These are phyloP conservation scores for Sycophaga agraensis DNA, from an alignment of 1,140 invertebrate species.

Conservation along the genomic window DNA sequence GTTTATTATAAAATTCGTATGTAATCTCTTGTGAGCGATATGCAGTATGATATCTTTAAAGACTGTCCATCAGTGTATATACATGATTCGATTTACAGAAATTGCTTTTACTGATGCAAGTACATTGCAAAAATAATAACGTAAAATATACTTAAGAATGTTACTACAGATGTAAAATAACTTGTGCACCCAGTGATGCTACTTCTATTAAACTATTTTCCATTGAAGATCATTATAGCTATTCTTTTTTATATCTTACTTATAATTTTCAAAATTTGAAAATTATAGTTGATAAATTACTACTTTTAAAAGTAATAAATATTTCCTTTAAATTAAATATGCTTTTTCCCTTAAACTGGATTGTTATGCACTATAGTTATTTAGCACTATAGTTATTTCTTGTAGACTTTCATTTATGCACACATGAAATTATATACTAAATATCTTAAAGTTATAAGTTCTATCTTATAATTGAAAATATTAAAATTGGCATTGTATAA, in stretches of 20 bases:
- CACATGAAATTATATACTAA: conserved; percentile 5
- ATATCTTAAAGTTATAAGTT: conserved; percentile 10
- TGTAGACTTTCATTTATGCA: conserved; percentile 12
- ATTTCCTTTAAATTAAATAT: too few relatives aligned
- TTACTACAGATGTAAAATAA: conserved; percentile 14
- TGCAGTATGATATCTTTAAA: conserved; percentile 26
- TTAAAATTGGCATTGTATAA: conserved; percentile 22
- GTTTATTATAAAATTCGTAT: conserved; percentile 24
- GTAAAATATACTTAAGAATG: conserved; percentile 16
- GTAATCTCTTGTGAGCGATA: conserved; percentile 32
- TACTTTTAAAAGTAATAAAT: conserved; percentile 5
- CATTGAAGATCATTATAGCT: background rate
- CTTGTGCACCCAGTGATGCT: conserved; percentile 12
- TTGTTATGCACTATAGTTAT: too few relatives aligned
- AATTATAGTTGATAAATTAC: background rate
- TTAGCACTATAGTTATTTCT: too few relatives aligned
- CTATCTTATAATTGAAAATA: conserved; percentile 22
- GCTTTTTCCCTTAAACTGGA: too few relatives aligned
- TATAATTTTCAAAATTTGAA: conserved; percentile 27
- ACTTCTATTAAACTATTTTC: conserved; percentile 1
- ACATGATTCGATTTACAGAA: conserved; percentile 12
- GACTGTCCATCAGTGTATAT: background rate
- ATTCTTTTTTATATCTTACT: conserved; percentile 4
- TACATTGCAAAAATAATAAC: conserved; percentile 18
- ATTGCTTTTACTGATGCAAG: background rate